Percentiles rank a stretch among this genome's conserved stretches.
phyloP scores from a whole-genome alignment of 1,140 invertebrate genomes.

The Cotesia vestalis region DNA sequence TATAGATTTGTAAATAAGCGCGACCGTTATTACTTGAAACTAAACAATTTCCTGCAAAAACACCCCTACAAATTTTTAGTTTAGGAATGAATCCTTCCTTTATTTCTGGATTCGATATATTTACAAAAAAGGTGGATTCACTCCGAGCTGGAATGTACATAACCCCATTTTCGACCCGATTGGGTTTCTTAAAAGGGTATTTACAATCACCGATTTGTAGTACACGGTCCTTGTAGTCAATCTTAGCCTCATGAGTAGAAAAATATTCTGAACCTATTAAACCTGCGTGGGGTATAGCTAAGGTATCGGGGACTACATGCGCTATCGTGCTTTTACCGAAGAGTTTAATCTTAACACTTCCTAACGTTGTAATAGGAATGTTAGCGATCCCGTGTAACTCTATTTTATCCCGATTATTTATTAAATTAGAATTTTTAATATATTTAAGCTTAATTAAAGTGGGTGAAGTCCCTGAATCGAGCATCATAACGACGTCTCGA shows the following conservation, averaged over 20 bases:
- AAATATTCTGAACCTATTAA: conserved; percentile 20
- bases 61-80: conserved; percentile 7
- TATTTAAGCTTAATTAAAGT: conserved; percentile 19
- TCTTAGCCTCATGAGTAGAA: background rate
- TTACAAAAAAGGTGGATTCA: no score
- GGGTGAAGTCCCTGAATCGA: conserved; percentile 10
- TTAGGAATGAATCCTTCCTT: conserved; percentile 22
- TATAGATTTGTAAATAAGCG: conserved; percentile 17
- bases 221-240: background rate
- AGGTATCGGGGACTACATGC: conserved; percentile 17
- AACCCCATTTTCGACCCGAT: conserved; percentile 6
- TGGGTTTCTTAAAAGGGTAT: conserved; percentile 7
- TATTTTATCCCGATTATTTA: background rate
- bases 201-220: background rate
- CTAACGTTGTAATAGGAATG: conserved; percentile 3
- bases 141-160: no score
- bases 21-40: conserved; percentile 13
- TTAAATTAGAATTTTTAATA: background rate
- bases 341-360: conserved; percentile 7
- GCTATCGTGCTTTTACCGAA: conserved; percentile 8
- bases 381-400: conserved; percentile 11
- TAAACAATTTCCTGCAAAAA: conserved; percentile 14
- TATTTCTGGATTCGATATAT: conserved; percentile 6
- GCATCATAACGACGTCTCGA: conserved; percentile 10
- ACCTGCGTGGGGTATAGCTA: conserved; percentile 7